phyloP scores from a whole-genome alignment of 2,888 invertebrate species.

The Phymatocera aterrima region DNA sequence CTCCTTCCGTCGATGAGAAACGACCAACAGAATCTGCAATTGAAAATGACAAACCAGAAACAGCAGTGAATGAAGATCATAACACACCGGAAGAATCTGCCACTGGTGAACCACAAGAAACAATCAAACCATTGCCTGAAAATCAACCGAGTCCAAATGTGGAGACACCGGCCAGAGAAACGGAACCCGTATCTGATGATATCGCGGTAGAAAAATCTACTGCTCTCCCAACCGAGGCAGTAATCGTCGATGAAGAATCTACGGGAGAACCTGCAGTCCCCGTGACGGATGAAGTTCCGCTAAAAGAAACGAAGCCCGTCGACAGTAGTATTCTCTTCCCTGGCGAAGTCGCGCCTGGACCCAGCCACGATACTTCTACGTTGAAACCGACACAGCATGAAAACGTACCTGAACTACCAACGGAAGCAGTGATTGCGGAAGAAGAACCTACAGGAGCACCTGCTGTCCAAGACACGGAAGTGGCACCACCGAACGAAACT shows the following conservation, averaged over 20 bases:
- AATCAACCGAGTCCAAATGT: not conserved
- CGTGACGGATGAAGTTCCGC: constrained; percentile 48
- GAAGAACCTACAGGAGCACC: constrained; percentile 48
- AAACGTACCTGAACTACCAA: constrained; percentile 42
- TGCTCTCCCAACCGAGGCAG: constrained; percentile 25
- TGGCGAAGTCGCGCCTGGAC: constrained; percentile 40
- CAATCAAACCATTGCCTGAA: constrained; percentile 6
- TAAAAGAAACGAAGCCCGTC: constrained; percentile 32
- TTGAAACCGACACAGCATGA: constrained; percentile 20
- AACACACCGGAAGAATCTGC: constrained; percentile 44
- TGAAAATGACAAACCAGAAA: constrained; percentile 35
- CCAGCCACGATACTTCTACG: constrained; percentile 45
- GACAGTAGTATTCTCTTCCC: not conserved
- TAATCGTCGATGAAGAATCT: constrained; percentile 21
- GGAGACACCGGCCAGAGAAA: constrained; percentile 23
- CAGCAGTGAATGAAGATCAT: constrained; percentile 48
- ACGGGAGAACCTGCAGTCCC: constrained; percentile 49
- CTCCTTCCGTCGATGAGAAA: constrained; percentile 16
- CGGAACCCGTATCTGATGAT: constrained; percentile 48
- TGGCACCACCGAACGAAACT: constrained; percentile 31
- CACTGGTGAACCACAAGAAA: constrained; percentile 31
- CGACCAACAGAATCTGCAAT: constrained; percentile 38
- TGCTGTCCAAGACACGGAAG: constrained; percentile 51
- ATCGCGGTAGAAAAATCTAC: constrained; percentile 46
- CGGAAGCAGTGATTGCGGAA: constrained; percentile 8